Evolutionary conservation across 2,113 vertebrate genomes (phyloP).

Genomic region (Drymodes brunneopygia): DNA sequence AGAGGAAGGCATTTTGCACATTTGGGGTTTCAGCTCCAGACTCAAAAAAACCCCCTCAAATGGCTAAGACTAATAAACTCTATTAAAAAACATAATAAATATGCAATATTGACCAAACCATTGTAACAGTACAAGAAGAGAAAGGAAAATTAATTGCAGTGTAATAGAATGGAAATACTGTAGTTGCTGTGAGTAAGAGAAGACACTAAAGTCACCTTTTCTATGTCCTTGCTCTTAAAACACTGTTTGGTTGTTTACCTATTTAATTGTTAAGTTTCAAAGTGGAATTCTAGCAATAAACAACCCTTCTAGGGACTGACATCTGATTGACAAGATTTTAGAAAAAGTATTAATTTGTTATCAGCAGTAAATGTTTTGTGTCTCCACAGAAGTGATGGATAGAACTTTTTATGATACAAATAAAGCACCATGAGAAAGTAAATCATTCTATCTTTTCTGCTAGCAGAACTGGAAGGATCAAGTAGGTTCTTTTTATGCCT

Average conservation of each 20-base stretch:
- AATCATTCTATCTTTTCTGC: slow-evolving; percentile 4
- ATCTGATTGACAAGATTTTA: slow-evolving; percentile 30
- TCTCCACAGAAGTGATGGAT: background rate
- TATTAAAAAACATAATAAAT: background rate
- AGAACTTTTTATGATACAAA: slow-evolving; percentile 20
- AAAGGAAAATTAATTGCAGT: background rate
- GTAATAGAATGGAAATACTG: background rate
- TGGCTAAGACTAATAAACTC: background rate
- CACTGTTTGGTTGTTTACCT: background rate
- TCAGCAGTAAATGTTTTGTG: background rate
- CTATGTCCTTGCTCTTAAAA: background rate
- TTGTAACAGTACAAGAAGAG: background rate
- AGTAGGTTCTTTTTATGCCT: background rate
- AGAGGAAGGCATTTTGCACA: background rate
- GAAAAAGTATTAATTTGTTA: slow-evolving; percentile 25
- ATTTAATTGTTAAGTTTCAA: slow-evolving; percentile 16
- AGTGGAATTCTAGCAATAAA: background rate
- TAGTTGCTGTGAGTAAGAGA: background rate
- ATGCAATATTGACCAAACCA: background rate
- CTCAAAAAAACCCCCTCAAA: background rate
- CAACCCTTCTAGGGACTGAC: background rate
- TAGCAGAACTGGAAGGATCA: background rate
- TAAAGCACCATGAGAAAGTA: background rate
- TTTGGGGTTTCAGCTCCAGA: background rate
- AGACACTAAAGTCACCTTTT: background rate